Conservation (phyloP, 2,113 vertebrate species). For the Chionodraco myersi region DNA sequence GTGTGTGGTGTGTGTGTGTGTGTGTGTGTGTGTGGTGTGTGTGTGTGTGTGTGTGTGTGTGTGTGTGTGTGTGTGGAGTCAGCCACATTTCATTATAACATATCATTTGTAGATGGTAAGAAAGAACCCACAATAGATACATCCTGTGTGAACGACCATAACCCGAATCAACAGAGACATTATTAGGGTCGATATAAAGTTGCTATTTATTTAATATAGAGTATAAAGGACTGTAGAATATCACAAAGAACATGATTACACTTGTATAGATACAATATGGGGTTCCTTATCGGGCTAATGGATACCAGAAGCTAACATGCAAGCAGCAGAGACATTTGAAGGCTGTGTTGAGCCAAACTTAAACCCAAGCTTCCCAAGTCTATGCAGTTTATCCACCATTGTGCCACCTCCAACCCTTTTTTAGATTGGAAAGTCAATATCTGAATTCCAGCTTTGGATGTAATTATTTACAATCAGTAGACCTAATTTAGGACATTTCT, state of each 20-base stretch:
- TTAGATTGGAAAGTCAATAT: background rate
- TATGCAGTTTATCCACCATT: background rate
- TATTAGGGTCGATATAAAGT: conserved; percentile 62
- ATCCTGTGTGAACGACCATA: background rate
- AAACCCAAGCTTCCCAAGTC: background rate
- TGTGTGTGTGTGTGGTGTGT: conserved; percentile 1
- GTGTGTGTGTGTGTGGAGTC: background rate
- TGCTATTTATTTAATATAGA: conserved; percentile 74
- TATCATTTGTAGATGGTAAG: background rate
- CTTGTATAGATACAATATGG: conserved; percentile 64
- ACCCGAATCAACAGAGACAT: conserved; percentile 32
- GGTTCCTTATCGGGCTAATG: conserved; percentile 45
- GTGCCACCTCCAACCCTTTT: background rate
- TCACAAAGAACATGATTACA: conserved; percentile 69
- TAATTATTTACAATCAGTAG: background rate
- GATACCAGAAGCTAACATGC: conserved; percentile 43
- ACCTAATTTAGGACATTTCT: too few relatives aligned
- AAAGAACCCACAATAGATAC: conserved; percentile 12
- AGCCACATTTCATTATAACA: background rate
- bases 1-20: too few relatives aligned
- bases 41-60: too few relatives aligned
- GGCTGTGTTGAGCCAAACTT: conserved; percentile 1
- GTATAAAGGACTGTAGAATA: conserved; percentile 76
- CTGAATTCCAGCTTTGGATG: background rate
- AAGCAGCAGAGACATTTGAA: conserved; percentile 26